phyloP scores from a whole-genome alignment of 1,140 invertebrate genomes.

The Brachionus paranguensis region DNA sequence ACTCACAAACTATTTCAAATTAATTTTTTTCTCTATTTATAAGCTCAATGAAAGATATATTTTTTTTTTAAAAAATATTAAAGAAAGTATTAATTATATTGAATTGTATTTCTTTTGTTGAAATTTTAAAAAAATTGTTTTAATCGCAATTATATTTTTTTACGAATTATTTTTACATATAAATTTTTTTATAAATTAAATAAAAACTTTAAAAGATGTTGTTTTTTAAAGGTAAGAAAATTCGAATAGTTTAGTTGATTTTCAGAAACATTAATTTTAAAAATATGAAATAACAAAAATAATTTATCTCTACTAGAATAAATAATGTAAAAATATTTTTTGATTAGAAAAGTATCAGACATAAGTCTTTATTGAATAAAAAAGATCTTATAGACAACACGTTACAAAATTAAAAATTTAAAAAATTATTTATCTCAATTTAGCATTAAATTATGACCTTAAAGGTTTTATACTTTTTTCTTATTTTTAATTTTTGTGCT shows the following conservation, averaged over 20 bases:
- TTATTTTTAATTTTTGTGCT: too few species aligned
- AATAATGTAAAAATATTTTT: too few species aligned
- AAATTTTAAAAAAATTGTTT: background rate
- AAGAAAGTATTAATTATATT: background rate
- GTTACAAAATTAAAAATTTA: too few species aligned
- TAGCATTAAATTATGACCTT: too few species aligned
- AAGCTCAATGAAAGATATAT: background rate
- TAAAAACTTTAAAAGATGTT: background rate
- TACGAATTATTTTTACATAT: background rate
- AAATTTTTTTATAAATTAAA: background rate
- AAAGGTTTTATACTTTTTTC: too few species aligned
- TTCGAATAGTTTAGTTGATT: too few species aligned
- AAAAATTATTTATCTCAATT: too few species aligned
- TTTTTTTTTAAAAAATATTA: background rate
- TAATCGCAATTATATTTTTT: background rate
- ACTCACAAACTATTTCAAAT: background rate
- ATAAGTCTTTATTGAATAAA: too few species aligned
- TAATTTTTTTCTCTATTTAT: background rate
- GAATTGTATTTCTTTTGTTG: background rate
- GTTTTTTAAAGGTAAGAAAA: background rate
- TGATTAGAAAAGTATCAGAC: too few species aligned
- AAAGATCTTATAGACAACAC: too few species aligned
- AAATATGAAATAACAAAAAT: background rate
- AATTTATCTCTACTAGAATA: too few species aligned
- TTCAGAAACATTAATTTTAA: background rate